phyloP scores from a whole-genome alignment of 2,113 vertebrate species.

The Hippocampus comes region DNA sequence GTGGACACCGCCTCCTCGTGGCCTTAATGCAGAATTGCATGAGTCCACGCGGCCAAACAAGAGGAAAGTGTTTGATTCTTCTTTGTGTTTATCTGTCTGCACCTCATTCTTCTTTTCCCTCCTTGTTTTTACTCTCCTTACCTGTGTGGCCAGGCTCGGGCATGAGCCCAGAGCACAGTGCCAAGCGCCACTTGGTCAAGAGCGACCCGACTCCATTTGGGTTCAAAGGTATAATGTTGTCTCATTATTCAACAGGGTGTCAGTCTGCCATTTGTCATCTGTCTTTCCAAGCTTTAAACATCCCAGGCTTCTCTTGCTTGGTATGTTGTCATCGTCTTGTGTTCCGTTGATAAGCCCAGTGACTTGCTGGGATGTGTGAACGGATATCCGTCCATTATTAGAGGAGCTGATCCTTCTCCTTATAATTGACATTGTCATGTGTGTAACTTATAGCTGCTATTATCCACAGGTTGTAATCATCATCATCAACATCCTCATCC shows the following conservation, averaged over 20 bases:
- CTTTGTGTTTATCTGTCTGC: background rate
- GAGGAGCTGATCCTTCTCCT: background rate
- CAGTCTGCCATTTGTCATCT: conserved; percentile 12
- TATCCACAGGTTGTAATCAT: conserved; percentile 20
- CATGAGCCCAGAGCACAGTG: conserved; percentile 88
- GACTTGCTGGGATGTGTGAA: background rate
- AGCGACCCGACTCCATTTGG: conserved; percentile 94
- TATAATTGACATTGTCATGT: background rate
- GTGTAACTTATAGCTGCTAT: background rate
- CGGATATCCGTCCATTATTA: background rate
- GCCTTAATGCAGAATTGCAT: conserved; percentile 60
- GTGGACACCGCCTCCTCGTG: conserved; percentile 34
- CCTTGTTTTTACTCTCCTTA: conserved; percentile 49
- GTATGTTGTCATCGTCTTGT: conserved; percentile 10
- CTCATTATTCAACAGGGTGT: conserved; percentile 1
- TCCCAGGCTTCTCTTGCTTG: background rate
- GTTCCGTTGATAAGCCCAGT: background rate
- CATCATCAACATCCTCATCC: conserved; percentile 14
- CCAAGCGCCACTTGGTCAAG: conserved; percentile 92
- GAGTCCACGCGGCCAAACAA: background rate
- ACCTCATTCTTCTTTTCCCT: conserved; percentile 23
- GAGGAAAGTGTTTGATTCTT: background rate
- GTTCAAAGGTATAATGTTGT: conserved; percentile 81
- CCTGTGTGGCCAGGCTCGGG: conserved; percentile 79
- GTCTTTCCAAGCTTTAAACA: conserved; percentile 7